Percentiles rank a stretch among this genome's conserved stretches.
phyloP scores from a whole-genome alignment of 1,140 invertebrate genomes.

The Achroia grisella region DNA sequence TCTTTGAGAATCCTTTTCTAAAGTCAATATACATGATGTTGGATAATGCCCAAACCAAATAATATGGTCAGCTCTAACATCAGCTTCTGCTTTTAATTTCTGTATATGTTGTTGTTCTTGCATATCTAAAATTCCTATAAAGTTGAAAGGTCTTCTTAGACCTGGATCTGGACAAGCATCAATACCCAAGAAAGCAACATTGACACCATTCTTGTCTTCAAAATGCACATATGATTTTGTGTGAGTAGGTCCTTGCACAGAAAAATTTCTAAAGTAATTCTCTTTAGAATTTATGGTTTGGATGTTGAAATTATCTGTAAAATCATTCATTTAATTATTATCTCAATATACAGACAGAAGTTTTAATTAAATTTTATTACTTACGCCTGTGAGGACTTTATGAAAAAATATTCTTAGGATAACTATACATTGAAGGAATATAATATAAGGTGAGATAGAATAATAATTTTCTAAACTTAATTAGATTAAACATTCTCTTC shows the following conservation, averaged over 20 bases:
- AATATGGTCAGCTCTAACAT: slow-evolving; percentile 50
- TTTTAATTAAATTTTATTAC: too few species aligned
- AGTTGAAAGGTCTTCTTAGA: slow-evolving; percentile 92
- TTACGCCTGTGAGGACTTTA: too few species aligned
- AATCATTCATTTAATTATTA: slow-evolving; percentile 7
- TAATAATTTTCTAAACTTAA: too few species aligned
- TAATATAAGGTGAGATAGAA: too few species aligned
- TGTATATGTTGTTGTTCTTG: slow-evolving; percentile 75
- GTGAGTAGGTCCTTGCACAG: slow-evolving; percentile 83
- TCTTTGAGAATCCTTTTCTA: slow-evolving; percentile 62
- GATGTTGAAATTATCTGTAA: slow-evolving; percentile 94
- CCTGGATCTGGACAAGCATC: slow-evolving; percentile 93
- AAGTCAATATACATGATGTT: slow-evolving; percentile 87
- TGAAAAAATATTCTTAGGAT: too few species aligned
- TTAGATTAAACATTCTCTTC: too few species aligned
- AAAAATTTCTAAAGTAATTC: slow-evolving; percentile 89
- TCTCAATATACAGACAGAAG: too few species aligned
- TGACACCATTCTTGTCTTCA: slow-evolving; percentile 73
- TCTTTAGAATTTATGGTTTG: slow-evolving; percentile 77
- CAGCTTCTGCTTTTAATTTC: slow-evolving; percentile 50
- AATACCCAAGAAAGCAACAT: slow-evolving; percentile 87
- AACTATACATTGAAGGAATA: too few species aligned
- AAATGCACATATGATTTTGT: slow-evolving; percentile 85
- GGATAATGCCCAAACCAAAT: slow-evolving; percentile 93
- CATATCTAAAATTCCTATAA: slow-evolving; percentile 87